These are phyloP conservation scores for Magallana angulata DNA, from an alignment of 1,140 invertebrate genomes.

Conservation along the genomic window DNA sequence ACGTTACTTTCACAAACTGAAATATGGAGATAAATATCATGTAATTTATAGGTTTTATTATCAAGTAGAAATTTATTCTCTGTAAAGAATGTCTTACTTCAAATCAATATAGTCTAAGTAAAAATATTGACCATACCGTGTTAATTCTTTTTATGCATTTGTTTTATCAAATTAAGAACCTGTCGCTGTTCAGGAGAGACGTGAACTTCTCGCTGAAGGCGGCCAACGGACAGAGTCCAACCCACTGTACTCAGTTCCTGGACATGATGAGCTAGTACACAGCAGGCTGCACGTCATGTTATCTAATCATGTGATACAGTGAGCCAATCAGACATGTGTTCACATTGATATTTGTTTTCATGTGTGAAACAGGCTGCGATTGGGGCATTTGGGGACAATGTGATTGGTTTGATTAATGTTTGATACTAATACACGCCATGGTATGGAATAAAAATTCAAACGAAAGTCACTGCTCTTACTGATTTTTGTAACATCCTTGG, in stretches of 20 bases:
- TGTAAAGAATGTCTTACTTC: no score
- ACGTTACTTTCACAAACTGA: no score
- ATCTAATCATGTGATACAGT: background rate
- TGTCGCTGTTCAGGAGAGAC: slow-evolving; percentile 96
- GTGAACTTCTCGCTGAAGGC: slow-evolving; percentile 96
- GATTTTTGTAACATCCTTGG: background rate
- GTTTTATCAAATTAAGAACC: slow-evolving; percentile 84
- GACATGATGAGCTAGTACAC: slow-evolving; percentile 73
- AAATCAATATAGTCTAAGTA: no score
- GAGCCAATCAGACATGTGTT: slow-evolving; percentile 8
- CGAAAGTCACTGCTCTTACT: background rate
- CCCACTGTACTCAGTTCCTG: slow-evolving; percentile 67
- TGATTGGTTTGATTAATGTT: slow-evolving; percentile 6
- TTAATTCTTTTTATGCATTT: no score
- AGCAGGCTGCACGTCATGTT: background rate
- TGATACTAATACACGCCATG: background rate
- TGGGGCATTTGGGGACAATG: background rate
- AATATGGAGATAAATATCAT: no score
- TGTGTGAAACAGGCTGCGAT: background rate
- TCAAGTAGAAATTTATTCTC: no score
- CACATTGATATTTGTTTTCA: background rate
- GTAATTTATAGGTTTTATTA: no score
- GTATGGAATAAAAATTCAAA: slow-evolving; percentile 27
- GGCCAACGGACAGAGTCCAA: slow-evolving; percentile 69
- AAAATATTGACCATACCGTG: no score